phyloP scores from a whole-genome alignment of 2,797 vertebrate genomes.

The Manis javanica region DNA sequence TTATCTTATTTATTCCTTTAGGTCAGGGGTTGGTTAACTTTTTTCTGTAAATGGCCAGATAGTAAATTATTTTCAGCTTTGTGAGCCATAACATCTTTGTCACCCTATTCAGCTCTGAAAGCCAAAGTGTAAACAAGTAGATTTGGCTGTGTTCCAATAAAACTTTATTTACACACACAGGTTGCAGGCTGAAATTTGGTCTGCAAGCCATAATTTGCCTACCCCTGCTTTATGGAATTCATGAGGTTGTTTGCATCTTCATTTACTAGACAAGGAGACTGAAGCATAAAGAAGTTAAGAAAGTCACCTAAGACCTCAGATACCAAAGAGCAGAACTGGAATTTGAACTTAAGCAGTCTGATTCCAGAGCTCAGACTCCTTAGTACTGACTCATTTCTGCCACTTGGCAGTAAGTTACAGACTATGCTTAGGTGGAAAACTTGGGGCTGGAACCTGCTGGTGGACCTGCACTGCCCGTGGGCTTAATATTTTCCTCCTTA shows the following conservation, averaged over 20 bases:
- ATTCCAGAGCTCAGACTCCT: background rate
- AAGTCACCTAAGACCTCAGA: background rate
- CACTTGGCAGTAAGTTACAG: background rate
- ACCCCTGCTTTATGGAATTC: background rate
- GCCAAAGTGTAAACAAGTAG: background rate
- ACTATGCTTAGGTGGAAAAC: background rate
- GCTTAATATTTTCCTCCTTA: conserved; percentile 27
- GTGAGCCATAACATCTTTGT: background rate
- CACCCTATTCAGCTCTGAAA: conserved; percentile 3
- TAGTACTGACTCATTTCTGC: background rate
- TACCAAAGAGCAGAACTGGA: background rate
- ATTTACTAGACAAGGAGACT: background rate
- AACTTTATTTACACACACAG: conserved; percentile 54
- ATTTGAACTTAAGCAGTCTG: conserved; percentile 8
- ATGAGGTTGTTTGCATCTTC: background rate
- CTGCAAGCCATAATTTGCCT: background rate
- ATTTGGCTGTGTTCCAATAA: conserved; percentile 7
- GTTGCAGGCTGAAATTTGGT: background rate
- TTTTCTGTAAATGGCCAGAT: background rate
- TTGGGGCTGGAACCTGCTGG: background rate
- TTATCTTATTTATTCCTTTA: conserved; percentile 52
- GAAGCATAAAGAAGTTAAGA: background rate
- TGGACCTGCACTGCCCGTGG: background rate
- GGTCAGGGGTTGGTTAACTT: background rate
- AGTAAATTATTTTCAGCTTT: conserved; percentile 27